Evolutionary conservation across 2,797 vertebrate species (phyloP).

Genomic region (Australoheros facetus): DNA sequence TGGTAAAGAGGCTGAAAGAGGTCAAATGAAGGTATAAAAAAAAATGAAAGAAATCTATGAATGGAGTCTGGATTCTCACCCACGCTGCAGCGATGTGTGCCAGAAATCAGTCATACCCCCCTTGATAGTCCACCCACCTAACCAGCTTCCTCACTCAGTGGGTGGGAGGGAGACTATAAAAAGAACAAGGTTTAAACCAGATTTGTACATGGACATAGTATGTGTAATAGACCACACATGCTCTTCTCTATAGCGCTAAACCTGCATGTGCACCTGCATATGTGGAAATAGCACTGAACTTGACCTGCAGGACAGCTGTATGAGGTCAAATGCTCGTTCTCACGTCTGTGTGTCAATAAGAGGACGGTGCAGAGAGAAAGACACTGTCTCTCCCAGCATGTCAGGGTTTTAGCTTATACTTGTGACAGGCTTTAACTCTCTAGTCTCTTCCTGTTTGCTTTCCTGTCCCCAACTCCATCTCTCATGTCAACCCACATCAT

Average conservation of each 20-base stretch:
- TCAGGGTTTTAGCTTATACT: not conserved
- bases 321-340: conserved; percentile 14
- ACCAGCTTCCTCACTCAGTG: conserved; percentile 41
- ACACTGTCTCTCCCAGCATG: not conserved
- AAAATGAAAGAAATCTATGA: conserved; percentile 63
- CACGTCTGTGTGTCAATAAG: not conserved
- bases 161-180: conserved; percentile 45
- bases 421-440: conserved; percentile 5
- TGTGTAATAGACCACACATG: not conserved
- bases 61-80: conserved; percentile 68
- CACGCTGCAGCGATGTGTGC: conserved; percentile 54
- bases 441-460: conserved; percentile 12
- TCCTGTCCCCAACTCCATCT: conserved; percentile 2
- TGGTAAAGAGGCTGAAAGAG: conserved; percentile 30
- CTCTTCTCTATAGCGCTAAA: not conserved
- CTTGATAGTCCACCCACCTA: conserved; percentile 68
- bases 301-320: conserved; percentile 6
- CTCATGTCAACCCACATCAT: not conserved
- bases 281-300: not conserved
- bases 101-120: conserved; percentile 56
- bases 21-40: conserved; percentile 32
- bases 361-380: not conserved
- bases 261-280: not conserved
- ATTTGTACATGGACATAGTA: not conserved
- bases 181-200: conserved; percentile 27